Conservation (phyloP, 2,888 invertebrate genomes). For the Syrista parreyssii region DNA sequence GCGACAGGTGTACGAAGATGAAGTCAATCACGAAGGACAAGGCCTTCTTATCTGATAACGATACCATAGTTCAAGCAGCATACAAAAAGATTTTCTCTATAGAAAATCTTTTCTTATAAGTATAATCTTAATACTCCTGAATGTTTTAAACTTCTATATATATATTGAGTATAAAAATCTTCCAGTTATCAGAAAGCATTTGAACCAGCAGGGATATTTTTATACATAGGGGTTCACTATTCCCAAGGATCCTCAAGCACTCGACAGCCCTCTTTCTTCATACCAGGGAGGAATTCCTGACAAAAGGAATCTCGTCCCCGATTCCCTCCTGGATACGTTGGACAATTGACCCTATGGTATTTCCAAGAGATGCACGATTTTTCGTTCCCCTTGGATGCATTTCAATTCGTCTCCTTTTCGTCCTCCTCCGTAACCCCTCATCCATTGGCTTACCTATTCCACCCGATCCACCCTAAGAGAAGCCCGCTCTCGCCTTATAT, state of each 20-base stretch:
- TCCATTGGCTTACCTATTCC: conserved; percentile 17
- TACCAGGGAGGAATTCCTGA: conserved; percentile 42
- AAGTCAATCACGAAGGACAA: background rate
- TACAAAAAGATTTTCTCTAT: background rate
- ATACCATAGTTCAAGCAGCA: background rate
- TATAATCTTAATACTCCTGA: too few species aligned
- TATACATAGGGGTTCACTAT: background rate
- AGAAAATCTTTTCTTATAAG: too few species aligned
- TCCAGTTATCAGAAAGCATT: background rate
- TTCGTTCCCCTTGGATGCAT: conserved; percentile 43
- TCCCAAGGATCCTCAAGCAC: background rate
- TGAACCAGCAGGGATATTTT: background rate
- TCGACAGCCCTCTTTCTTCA: background rate
- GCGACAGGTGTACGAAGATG: background rate
- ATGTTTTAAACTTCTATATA: too few species aligned
- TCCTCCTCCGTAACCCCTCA: conserved; percentile 1
- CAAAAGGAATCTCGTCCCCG: conserved; percentile 45
- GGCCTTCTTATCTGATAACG: background rate
- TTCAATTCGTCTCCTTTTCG: conserved; percentile 25
- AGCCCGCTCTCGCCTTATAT: conserved; percentile 28
- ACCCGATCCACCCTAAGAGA: conserved; percentile 18
- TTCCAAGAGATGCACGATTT: conserved; percentile 41
- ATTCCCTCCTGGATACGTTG: conserved; percentile 9
- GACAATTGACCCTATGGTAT: conserved; percentile 40
- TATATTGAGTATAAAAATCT: too few species aligned